These are phyloP conservation scores for Alligator sinensis DNA, from an alignment of 2,113 vertebrate genomes.

Conservation along the genomic window DNA sequence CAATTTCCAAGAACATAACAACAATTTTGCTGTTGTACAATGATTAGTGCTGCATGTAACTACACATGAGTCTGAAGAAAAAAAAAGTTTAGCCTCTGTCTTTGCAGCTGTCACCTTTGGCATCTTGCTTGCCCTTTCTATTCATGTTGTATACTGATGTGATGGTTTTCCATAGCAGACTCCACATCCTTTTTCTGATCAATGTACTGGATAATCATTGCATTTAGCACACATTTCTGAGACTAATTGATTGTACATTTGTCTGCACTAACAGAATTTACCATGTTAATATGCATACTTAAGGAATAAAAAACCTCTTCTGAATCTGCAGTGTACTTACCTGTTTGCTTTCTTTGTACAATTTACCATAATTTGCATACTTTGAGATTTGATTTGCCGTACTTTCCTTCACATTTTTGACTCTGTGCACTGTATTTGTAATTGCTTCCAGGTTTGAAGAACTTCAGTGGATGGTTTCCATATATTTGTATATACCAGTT, in stretches of 20 bases:
- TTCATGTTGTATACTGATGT: neutral
- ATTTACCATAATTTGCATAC: neutral
- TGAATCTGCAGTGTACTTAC: neutral
- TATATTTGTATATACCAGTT: neutral
- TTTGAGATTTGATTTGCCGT: neutral
- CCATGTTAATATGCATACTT: neutral
- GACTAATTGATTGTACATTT: conserved; percentile 25
- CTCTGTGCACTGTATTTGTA: neutral
- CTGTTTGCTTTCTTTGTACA: neutral
- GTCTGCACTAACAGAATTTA: conserved; percentile 7
- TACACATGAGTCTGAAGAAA: neutral
- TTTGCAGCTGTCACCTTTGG: conserved; percentile 1
- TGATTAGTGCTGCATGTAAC: neutral
- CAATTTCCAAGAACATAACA: neutral
- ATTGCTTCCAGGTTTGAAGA: neutral
- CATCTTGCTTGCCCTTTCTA: neutral
- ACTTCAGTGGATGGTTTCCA: neutral
- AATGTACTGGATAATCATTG: neutral
- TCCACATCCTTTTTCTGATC: conserved; percentile 20
- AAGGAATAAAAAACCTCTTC: neutral
- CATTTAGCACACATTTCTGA: neutral
- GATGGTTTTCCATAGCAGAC: neutral
- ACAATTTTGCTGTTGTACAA: neutral
- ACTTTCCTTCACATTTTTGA: neutral
- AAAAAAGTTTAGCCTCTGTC: neutral